A percentile compares a stretch with the other conserved stretches of the same genome.
These are phyloP conservation scores for Pseudorhombus dupliciocellatus DNA, from an alignment of 2,113 vertebrate genomes.

Conservation along the genomic window DNA sequence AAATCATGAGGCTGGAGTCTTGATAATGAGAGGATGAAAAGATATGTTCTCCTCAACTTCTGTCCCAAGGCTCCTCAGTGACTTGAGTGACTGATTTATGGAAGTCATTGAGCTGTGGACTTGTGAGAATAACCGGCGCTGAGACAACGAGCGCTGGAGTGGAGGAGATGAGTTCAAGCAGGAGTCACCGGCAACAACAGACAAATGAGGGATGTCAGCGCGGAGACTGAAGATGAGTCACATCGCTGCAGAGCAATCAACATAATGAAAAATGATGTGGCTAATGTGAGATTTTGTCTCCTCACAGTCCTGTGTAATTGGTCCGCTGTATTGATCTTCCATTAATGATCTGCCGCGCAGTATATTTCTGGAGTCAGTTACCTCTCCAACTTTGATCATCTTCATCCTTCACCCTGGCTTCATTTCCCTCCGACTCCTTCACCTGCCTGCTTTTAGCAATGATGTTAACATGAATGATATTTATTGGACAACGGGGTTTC, in stretches of 20 bases:
- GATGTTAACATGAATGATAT: not conserved
- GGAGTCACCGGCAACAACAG: slow-evolving; percentile 50
- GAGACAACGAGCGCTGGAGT: slow-evolving; percentile 53
- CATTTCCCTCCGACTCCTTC: not conserved
- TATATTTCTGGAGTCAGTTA: slow-evolving; percentile 26
- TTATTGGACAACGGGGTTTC: not conserved
- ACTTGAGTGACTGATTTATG: slow-evolving; percentile 51
- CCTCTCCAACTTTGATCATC: slow-evolving; percentile 14
- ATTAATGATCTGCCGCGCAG: slow-evolving; percentile 42
- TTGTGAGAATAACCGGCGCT: slow-evolving; percentile 46
- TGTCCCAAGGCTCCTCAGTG: slow-evolving; percentile 24
- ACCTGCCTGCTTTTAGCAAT: not conserved
- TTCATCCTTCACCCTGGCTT: not conserved
- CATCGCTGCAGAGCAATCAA: slow-evolving; percentile 41
- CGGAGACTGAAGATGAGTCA: slow-evolving; percentile 44
- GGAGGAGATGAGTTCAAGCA: slow-evolving; percentile 56
- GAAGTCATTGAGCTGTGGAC: slow-evolving; percentile 36
- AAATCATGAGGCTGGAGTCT: not conserved
- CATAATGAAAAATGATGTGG: slow-evolving; percentile 56
- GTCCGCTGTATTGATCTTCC: slow-evolving; percentile 51
- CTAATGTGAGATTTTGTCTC: slow-evolving; percentile 51
- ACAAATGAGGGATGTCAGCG: slow-evolving; percentile 48
- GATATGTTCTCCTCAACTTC: slow-evolving; percentile 32
- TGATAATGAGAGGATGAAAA: not conserved
- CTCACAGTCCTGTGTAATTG: slow-evolving; percentile 30